These are phyloP conservation scores for Machimus rusticus DNA, from an alignment of 2,888 invertebrate species.

Conservation along the genomic window DNA sequence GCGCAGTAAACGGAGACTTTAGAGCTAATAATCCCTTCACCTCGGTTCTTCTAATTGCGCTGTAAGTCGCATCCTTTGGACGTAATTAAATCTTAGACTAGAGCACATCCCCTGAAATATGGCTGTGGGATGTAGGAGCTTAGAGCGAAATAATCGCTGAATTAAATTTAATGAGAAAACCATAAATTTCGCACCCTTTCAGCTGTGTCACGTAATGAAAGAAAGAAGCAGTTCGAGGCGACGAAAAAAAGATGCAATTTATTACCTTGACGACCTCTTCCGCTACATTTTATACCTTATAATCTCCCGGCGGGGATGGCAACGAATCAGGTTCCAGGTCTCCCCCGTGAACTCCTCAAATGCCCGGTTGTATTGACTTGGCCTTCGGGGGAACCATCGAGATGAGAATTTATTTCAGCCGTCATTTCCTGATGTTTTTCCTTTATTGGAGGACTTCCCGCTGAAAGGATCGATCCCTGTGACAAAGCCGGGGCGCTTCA, in stretches of 20 bases:
- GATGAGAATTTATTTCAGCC: background rate
- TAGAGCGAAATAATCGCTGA: background rate
- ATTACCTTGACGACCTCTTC: background rate
- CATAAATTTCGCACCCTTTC: conserved; percentile 4
- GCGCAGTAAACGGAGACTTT: background rate
- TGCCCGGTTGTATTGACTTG: background rate
- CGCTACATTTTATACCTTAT: background rate
- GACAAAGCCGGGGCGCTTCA: background rate
- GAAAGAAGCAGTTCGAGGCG: background rate
- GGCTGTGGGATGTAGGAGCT: background rate
- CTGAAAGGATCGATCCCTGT: background rate
- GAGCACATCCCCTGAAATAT: background rate
- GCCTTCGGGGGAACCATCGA: background rate
- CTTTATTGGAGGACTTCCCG: background rate
- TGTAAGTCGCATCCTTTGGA: background rate
- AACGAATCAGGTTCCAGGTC: background rate
- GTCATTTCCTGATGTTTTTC: background rate
- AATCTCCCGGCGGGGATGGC: background rate
- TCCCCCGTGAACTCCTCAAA: background rate
- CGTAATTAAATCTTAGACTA: background rate
- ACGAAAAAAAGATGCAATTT: conserved; percentile 15
- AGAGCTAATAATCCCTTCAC: background rate
- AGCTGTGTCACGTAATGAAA: background rate
- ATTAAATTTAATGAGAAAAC: conserved; percentile 13
- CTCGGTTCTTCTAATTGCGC: background rate